Conservation (phyloP, 2,113 vertebrate genomes). For the Lontra canadensis region DNA sequence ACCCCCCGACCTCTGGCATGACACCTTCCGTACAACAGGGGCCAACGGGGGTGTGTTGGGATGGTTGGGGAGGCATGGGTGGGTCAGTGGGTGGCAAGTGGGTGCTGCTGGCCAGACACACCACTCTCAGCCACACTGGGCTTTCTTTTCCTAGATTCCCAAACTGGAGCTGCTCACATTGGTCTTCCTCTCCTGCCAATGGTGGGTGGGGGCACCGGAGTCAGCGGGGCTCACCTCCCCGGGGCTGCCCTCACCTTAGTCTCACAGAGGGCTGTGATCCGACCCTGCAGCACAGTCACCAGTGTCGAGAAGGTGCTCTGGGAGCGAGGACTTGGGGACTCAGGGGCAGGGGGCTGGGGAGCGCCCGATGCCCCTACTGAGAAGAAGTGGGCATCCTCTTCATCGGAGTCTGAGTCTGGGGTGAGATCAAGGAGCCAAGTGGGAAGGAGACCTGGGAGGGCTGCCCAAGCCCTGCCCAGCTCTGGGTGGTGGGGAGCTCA, state of each 20-base stretch:
- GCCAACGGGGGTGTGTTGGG: accelerated
- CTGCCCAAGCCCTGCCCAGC: not conserved
- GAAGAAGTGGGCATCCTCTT: conserved; percentile 90
- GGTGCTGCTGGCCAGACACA: not conserved
- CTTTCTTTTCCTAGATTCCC: not conserved
- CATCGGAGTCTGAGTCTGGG: conserved; percentile 93
- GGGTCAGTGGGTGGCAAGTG: not conserved
- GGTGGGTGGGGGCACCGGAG: not conserved
- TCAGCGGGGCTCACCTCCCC: not conserved
- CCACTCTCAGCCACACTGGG: not conserved
- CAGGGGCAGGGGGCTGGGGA: conserved; percentile 63
- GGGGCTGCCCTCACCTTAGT: conserved; percentile 85
- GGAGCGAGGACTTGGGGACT: conserved; percentile 75
- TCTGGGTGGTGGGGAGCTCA: not conserved
- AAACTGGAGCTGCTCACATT: not conserved
- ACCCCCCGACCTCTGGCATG: accelerated
- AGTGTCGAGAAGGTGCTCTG: conserved; percentile 90
- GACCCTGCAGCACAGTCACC: conserved; percentile 89
- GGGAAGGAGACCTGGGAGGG: not conserved
- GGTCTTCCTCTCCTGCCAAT: not conserved
- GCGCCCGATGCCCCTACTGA: conserved; percentile 80
- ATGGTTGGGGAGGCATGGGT: accelerated
- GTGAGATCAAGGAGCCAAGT: not conserved
- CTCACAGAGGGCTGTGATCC: conserved; percentile 90
- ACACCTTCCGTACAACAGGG: accelerated